phyloP scores from a whole-genome alignment of 2,797 vertebrate genomes.

The Bucorvus abyssinicus region DNA sequence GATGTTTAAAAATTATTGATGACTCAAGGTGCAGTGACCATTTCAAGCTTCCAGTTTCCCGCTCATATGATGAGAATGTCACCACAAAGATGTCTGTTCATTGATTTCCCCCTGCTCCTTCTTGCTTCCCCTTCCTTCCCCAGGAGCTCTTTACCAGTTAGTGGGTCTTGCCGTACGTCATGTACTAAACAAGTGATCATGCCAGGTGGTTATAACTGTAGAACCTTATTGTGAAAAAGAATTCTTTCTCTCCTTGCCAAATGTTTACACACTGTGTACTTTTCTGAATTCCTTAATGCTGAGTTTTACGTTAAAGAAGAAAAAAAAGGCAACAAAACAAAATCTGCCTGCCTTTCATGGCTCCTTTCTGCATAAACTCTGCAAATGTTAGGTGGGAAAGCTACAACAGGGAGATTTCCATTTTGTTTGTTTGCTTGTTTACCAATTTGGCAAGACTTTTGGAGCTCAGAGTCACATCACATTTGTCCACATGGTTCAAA shows the following conservation, averaged over 20 bases:
- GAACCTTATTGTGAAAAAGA: not conserved
- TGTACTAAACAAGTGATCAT: not conserved
- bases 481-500: not conserved
- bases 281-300: not conserved
- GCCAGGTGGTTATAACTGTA: not conserved
- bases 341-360: not conserved
- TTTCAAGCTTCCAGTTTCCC: constrained; percentile 1
- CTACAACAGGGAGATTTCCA: not conserved
- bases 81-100: not conserved
- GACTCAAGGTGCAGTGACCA: not conserved
- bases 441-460: not conserved
- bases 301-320: not conserved
- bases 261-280: not conserved
- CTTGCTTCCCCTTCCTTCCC: not conserved
- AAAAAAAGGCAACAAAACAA: not conserved
- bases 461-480: not conserved
- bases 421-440: not conserved
- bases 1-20: constrained; percentile 43
- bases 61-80: not conserved
- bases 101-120: not conserved
- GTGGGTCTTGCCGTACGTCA: not conserved
- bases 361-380: not conserved
- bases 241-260: not conserved
- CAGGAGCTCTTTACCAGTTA: not conserved
- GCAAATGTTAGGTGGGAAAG: not conserved